A percentile compares a stretch with the other conserved stretches of the same genome.
Evolutionary conservation across 1,140 invertebrate species (phyloP).

Genomic region (Protaetia brevitarsis): DNA sequence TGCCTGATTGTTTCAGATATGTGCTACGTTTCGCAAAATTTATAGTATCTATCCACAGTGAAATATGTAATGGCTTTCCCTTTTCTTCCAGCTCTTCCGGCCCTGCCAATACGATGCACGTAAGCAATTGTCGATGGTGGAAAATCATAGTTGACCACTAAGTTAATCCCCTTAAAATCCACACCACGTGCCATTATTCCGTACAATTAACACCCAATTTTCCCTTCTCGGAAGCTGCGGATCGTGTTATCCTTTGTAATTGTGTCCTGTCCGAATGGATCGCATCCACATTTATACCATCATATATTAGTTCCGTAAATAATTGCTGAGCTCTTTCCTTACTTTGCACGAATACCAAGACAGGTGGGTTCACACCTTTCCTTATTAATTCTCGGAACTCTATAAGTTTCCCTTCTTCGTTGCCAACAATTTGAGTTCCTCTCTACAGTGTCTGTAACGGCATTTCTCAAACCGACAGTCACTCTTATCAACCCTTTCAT

Average conservation of each 20-base stretch:
- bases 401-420: conserved; percentile 87
- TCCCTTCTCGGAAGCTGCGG: conserved; percentile 82
- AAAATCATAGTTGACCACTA: conserved; percentile 98
- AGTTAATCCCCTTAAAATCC: conserved; percentile 95
- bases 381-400: conserved; percentile 81
- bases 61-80: conserved; percentile 94
- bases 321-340: conserved; percentile 91
- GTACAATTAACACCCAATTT: conserved; percentile 96
- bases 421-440: conserved; percentile 87
- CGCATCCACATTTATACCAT: conserved; percentile 89
- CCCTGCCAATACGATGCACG: conserved; percentile 85
- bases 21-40: conserved; percentile 85
- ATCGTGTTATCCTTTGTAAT: conserved; percentile 87
- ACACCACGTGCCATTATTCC: conserved; percentile 96
- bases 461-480: conserved; percentile 83
- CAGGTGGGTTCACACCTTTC: conserved; percentile 84
- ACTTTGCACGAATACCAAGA: conserved; percentile 85
- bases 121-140: conserved; percentile 89
- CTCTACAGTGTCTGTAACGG: conserved; percentile 85
- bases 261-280: conserved; percentile 92
- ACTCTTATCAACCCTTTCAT: conserved; percentile 80
- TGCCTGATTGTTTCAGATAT: conserved; percentile 83
- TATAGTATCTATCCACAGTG: conserved; percentile 78
- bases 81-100: conserved; percentile 85
- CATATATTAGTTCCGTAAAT: conserved; percentile 87